Evolutionary conservation across 53 echinoderm and acorn worm species (phyloP), one percentile per base, ranked within the genome.

Genomic region (Arbacia lixula): DNA sequence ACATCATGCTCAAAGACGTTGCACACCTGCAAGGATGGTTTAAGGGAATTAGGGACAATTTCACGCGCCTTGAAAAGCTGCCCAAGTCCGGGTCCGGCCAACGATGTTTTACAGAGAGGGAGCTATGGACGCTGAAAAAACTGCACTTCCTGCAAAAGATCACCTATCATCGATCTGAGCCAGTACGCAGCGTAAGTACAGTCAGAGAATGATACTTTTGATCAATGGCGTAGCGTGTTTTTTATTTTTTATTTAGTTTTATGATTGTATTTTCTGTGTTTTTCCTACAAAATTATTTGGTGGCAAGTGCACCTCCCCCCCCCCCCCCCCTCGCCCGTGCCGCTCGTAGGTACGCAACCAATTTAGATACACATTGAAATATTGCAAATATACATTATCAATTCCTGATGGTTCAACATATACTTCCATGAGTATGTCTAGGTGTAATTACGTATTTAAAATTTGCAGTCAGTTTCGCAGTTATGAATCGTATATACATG

Each of bases 1-100:
- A 72, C 22, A 46, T 20, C 72, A 72, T 43, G 72, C 20, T 21
- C 46, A 43, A 72, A 30, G 46, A 43, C 39, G 34, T 35, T 8
- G 39, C 72, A 21, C 72, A 72, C 1, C 72, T 72, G 72, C 72
- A 72, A 72, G 72, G 72, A 40, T 72, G 72, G 72, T 65, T 33
- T 34, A 35, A 65, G 65, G 65, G 65, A 19, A 72, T 72, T 41
- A 72, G 52, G 41, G 72, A 72, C 46, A 72, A 72, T 24, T 72
- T 72, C 52, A 24, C 50, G 32, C 46, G 49, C 46, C 72, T 46
- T n/a, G 72, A 72, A 27, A 72, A 72, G 71, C 72, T 72, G 72
- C 30, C 72, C 72, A 43, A 72, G 72, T 72, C 46, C 22, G 72
- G 49, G 6, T 72, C 72, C 49, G 52, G 72, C n/a, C n/a, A n/a